Evolutionary conservation across 2,888 invertebrate species (phyloP), one percentile per base, ranked within the genome.

Genomic region (Andrena chrysosceles): DNA sequence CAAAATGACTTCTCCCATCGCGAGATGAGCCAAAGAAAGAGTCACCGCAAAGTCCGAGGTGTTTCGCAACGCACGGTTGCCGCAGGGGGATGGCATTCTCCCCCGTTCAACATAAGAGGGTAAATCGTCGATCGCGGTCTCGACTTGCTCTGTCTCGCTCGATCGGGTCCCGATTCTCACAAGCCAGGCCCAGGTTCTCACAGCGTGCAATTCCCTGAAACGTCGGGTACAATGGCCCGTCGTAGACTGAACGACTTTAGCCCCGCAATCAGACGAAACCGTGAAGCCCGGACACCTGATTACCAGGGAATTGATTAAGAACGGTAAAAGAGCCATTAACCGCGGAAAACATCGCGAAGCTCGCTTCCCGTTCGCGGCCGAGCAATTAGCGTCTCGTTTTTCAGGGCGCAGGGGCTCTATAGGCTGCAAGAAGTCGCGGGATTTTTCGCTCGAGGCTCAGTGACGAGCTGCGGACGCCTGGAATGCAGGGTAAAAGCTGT

Each of bases 321-420:
- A 81, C 80, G 81, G 80, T 79, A 64, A 68, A 81, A 68, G 29
- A 70, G 56, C 54, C 66, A 71, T 80, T 79, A 81, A 31, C 48
- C 10, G 26, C 10, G 52, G 70, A 52, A 77, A 66, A 52, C 54
- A 62, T 48, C 33, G 31, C n/a, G 64, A 26, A 20, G 2, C 13
- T 10, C 10, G 23, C 62, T 72, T 71, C 71, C 60, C 54, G 71
- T 54, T 54, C 70, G 16, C 60, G 23, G 60, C 20, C 54, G 26
- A 56, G 71, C 71, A 79, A 81, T 81, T 79, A 78, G 48, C 48
- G 52, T 48, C 66, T 35, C 8, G 60, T 52, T 68, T 69, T 69
- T 69, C 33, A 49, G 5, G 33, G 13, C 29, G 23, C 52, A 26
- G 48, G 35, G 16, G 26, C 16, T 49, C 33, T 48, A 49, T 26